phyloP scores from a whole-genome alignment of 2,888 invertebrate genomes.

The Salpingus planirostris region DNA sequence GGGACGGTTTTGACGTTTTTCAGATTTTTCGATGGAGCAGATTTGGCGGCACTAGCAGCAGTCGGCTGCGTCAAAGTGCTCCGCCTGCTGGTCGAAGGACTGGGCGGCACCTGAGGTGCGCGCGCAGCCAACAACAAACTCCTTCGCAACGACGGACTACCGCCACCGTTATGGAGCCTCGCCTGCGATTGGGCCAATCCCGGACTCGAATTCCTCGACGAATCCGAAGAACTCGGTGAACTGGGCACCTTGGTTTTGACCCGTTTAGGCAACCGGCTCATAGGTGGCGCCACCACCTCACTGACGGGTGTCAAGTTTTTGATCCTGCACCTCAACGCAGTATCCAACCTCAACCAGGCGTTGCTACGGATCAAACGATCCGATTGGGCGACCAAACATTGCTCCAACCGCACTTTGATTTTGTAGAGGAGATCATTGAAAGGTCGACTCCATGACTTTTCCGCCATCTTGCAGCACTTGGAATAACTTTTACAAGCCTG shows the following conservation, averaged over 20 bases:
- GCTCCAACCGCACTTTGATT: conserved; percentile 58
- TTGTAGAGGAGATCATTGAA: conserved; percentile 48
- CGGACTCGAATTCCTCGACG: conserved; percentile 62
- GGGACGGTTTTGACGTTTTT: conserved; percentile 15
- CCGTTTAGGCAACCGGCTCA: conserved; percentile 26
- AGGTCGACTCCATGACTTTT: conserved; percentile 32
- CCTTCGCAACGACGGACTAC: conserved; percentile 43
- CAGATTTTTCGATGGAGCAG: conserved; percentile 34
- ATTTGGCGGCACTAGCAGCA: conserved; percentile 51
- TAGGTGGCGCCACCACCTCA: too few relatives aligned
- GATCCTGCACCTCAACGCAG: conserved; percentile 45
- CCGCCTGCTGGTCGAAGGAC: conserved; percentile 43
- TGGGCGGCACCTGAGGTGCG: conserved; percentile 45
- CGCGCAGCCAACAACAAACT: conserved; percentile 47
- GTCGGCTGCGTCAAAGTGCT: conserved; percentile 48
- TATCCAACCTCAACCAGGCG: conserved; percentile 57
- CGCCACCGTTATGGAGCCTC: conserved; percentile 22
- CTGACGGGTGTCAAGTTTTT: conserved; percentile 49
- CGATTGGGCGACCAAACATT: conserved; percentile 62
- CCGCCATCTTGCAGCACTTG: conserved; percentile 37
- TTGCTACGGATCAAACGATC: conserved; percentile 54
- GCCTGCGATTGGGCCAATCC: conserved; percentile 34
- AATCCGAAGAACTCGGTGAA: conserved; percentile 43
- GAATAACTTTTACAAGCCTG: conserved; percentile 75
- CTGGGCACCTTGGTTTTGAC: conserved; percentile 29